A percentile compares a stretch with the other conserved stretches of the same genome.
Conservation (phyloP, 35 echinoderm and acorn worm genomes). For the Diadema setosum region DNA sequence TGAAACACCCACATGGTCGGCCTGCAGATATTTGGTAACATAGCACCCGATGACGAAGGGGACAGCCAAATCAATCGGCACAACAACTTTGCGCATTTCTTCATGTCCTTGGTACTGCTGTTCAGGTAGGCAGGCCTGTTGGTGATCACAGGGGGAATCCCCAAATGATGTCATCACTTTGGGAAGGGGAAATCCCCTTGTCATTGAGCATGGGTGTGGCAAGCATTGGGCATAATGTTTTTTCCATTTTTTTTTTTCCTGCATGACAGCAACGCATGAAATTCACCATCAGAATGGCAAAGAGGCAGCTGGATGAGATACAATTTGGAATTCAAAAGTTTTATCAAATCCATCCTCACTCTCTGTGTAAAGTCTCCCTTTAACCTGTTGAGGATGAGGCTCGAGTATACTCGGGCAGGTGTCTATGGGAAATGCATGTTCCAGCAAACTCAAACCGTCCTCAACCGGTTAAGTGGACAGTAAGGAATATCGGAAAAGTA, state of each 20-base stretch:
- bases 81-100: constrained; percentile 90
- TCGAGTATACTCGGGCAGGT: no score
- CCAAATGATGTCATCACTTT: background rate
- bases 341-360: no score
- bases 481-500: no score
- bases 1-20: background rate
- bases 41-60: constrained; percentile 24
- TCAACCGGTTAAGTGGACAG: no score
- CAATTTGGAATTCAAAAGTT: no score
- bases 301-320: no score
- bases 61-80: constrained; percentile 79
- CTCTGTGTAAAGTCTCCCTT: no score
- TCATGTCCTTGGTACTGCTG: constrained; percentile 65
- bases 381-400: no score
- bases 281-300: no score
- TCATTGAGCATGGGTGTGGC: background rate
- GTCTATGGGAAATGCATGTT: no score
- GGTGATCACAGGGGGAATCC: background rate
- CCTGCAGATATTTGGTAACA: constrained; percentile 81
- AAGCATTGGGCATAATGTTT: background rate
- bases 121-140: constrained; percentile 93
- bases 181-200: background rate
- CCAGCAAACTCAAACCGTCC: no score
- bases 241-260: background rate
- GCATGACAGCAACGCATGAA: no score